Conservation (phyloP, 2,888 invertebrate species). For the Synanthedon myopaeformis region DNA sequence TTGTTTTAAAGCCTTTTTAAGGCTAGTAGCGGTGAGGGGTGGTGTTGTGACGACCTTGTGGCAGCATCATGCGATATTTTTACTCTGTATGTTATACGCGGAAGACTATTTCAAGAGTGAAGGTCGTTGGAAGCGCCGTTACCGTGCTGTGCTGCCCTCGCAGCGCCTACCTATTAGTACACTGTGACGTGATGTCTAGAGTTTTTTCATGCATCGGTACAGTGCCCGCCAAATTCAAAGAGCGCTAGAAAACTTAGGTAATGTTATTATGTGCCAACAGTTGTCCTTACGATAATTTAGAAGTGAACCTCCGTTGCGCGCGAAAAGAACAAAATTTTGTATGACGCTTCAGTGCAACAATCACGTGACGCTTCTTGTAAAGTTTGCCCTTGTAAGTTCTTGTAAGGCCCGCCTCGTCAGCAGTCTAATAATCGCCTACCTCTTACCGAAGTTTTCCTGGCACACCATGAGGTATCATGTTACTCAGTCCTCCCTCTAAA, state of each 20-base stretch:
- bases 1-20: conserved; percentile 37
- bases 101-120: conserved; percentile 72
- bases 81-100: conserved; percentile 60
- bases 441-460: too few relatives aligned
- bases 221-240: conserved; percentile 1
- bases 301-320: too few relatives aligned
- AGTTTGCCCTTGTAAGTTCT: too few relatives aligned
- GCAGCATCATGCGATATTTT: conserved; percentile 66
- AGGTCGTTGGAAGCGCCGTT: conserved; percentile 47
- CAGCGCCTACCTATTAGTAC: conserved; percentile 31
- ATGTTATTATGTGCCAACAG: too few relatives aligned
- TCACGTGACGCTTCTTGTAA: too few relatives aligned
- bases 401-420: too few relatives aligned
- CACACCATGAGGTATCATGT: too few relatives aligned
- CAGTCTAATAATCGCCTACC: too few relatives aligned
- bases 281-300: too few relatives aligned
- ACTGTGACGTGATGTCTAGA: conserved; percentile 30
- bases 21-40: conserved; percentile 37
- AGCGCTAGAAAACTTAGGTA: too few relatives aligned
- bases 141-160: conserved; percentile 38
- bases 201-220: neutral
- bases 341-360: too few relatives aligned
- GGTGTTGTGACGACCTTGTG: conserved; percentile 35
- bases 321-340: too few relatives aligned
- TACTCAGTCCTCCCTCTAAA: conserved; percentile 1